Evolutionary conservation across 2,888 invertebrate genomes (phyloP), one percentile per base, ranked within the genome.

Genomic region (Harpagoxenus sublaevis): DNA sequence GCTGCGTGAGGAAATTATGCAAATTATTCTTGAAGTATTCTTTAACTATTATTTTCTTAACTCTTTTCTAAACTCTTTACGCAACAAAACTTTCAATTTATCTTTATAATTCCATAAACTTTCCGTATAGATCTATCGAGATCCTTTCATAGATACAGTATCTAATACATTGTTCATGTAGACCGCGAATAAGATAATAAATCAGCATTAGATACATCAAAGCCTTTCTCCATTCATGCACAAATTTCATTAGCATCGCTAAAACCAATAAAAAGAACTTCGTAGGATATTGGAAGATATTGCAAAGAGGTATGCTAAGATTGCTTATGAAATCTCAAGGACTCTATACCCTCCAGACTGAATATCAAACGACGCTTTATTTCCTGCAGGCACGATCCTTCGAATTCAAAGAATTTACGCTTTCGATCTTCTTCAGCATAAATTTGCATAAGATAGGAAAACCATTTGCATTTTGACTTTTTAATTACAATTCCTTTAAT

Each of bases 281-380:
- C 55, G 31, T 18, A 31, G 78, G 70, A 74, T 78, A 83, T 82
- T 62, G 78, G 31, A 85, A 53, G 83, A 66, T 84, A 89, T 89
- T 83, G 87, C 75, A n/a, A 53, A 63, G 12, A 71, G 70, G 35
- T 78, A 74, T 86, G 81, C 78, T 81, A 65, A 74, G 86, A 78
- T 70, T 88, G 82, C 63, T 86, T 88, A 88, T 88, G 84, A 84
- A 86, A 78, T 78, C 78, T 85, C 71, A 60, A 88, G 83, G 60
- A 62, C 84, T 84, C 63, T 60, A 57, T 73, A 83, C 82, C 71
- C 66, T 82, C 53, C 28, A 62, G 70, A 60, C 63, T 53, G 82
- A 83, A 86, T 88, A 84, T 82, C 78, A 66, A 88, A 42, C 57
- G 71, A 48, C 42, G 82, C 60, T 55, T 84, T 74, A 82, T 81